Evolutionary conservation across 2,797 vertebrate species (phyloP), one percentile per base, ranked within the genome.

Genomic region (Yasuhikotakia modesta): DNA sequence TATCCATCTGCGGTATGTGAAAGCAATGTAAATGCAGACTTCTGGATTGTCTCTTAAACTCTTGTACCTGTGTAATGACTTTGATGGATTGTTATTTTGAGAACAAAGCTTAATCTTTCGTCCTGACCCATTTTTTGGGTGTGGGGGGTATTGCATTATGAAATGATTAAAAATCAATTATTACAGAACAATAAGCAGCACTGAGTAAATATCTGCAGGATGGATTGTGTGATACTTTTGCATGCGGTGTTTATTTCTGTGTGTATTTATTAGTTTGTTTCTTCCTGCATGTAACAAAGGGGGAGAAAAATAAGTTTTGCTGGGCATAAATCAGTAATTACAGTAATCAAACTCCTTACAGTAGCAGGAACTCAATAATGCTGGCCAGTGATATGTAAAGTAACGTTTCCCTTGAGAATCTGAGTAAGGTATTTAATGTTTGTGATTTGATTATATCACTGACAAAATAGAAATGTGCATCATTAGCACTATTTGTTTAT

Each of bases 131-230:
- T 78, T 87, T 85, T 81, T 76, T 68, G 69, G 4, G 70, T 79
- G 80, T 71, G 82, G 80, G 82, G 86, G 86, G 89, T 88, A 88
- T n/a, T 87, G 82, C 82, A 80, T 82, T 86, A 83, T 86, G 81
- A 85, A 86, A 82, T 85, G 79, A 88, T 88, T 82, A 88, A 88
- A 89, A 73, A 79, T 73, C 82, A 71, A 57, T 76, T 39, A 68
- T 78, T 74, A 53, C 50, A 70, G 27, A 79, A 79, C 52, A 78
- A 61, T 70, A 58, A 61, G 70, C 24, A 35, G 75, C 81, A 80
- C 35, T 78, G 5, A 7, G 24, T 27, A 58, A 27, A 27, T 22
- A 14, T 27, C 11, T 50, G 17, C 48, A 50, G 14, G 4, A 50
- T n/a, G n/a, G 19, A 53, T 5, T 16, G 10, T 55, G 48, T 46